phyloP scores from a whole-genome alignment of 2,113 vertebrate species.

The Chrysemys picta region DNA sequence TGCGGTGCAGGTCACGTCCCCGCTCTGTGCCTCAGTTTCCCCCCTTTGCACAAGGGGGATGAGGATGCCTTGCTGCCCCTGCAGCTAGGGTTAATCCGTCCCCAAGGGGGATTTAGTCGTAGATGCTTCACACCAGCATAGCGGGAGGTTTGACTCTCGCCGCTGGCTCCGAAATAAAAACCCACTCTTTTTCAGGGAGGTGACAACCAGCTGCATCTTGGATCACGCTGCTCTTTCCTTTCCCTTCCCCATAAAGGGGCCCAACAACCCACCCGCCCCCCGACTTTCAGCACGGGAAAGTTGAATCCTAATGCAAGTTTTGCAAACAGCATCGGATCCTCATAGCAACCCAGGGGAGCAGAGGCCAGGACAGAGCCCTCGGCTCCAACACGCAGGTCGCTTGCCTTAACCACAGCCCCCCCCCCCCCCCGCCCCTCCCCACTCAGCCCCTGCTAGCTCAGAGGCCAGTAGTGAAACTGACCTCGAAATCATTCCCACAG shows the following conservation, averaged over 20 bases:
- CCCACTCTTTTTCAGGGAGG: not conserved
- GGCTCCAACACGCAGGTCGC: not conserved
- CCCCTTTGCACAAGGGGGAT: not conserved
- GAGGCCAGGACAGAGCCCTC: not conserved
- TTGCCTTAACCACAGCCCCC: not conserved
- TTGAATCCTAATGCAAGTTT: not conserved
- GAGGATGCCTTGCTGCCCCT: not conserved
- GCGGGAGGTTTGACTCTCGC: not conserved
- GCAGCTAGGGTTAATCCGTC: not conserved
- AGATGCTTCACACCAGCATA: not conserved
- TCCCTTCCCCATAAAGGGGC: not conserved
- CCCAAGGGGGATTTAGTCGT: not conserved
- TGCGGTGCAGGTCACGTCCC: not conserved
- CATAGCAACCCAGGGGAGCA: not conserved
- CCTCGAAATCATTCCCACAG: not conserved
- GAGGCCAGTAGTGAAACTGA: not conserved
- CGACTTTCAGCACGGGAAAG: not conserved
- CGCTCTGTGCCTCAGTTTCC: not conserved
- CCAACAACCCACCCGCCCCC: not conserved
- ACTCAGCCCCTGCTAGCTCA: not conserved
- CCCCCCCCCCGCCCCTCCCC: fast-evolving
- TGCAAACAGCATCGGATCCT: not conserved
- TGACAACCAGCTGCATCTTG: not conserved
- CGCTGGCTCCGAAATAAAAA: not conserved
- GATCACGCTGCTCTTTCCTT: not conserved